A percentile compares a stretch with the other conserved stretches of the same genome.
Evolutionary conservation across 2,888 invertebrate genomes (phyloP).

Genomic region (Panorpa germanica): DNA sequence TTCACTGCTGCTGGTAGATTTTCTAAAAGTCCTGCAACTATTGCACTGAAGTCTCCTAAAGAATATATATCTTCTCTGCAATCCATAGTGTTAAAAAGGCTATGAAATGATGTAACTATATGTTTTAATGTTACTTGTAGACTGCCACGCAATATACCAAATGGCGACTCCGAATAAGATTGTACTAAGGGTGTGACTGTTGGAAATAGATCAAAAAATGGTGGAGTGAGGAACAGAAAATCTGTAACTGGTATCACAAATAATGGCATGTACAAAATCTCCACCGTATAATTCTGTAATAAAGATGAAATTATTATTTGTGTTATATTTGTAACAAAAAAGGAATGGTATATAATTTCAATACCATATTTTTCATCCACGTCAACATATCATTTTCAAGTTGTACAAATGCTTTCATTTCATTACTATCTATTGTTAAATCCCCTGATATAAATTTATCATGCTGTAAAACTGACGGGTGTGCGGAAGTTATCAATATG

Average conservation of each 20-base stretch:
- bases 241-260: constrained; percentile 35
- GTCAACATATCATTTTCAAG: constrained; percentile 25
- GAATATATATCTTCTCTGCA: constrained; percentile 44
- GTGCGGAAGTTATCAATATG: constrained; percentile 35
- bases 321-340: constrained; percentile 7
- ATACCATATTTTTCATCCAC: constrained; percentile 40
- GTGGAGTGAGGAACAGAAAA: constrained; percentile 40
- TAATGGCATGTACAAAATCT: constrained; percentile 40
- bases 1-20: constrained; percentile 30
- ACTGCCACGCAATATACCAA: too few relatives aligned
- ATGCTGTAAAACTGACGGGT: constrained; percentile 31
- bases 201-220: constrained; percentile 35
- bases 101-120: constrained; percentile 29
- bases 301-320: constrained; percentile 10
- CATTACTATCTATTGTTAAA: constrained; percentile 19
- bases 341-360: constrained; percentile 8
- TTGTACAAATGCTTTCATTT: constrained; percentile 17
- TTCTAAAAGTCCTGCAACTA: constrained; percentile 37
- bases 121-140: constrained; percentile 29
- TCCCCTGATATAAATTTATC: constrained; percentile 23
- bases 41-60: constrained; percentile 39
- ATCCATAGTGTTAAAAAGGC: constrained; percentile 34
- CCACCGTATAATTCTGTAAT: constrained; percentile 37
- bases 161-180: constrained; percentile 18
- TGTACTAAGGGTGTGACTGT: constrained; percentile 24